A percentile compares a stretch with the other conserved stretches of the same genome.
Conservation (phyloP, 2,113 vertebrate species). For the Ochotona princeps region DNA sequence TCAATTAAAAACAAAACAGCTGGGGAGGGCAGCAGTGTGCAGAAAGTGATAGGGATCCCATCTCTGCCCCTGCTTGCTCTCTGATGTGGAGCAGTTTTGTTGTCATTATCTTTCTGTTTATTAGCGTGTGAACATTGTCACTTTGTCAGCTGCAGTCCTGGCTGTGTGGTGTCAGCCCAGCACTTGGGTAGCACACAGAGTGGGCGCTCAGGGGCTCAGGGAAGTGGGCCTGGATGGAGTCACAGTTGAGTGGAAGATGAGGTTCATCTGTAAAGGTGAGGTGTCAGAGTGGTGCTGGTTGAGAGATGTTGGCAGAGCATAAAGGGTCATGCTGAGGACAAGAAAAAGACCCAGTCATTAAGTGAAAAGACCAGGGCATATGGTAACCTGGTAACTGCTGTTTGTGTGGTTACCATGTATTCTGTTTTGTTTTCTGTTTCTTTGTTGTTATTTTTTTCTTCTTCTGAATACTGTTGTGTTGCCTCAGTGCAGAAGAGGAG, state of each 20-base stretch:
- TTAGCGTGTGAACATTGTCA: background rate
- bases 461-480: background rate
- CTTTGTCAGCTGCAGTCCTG: background rate
- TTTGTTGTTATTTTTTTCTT: background rate
- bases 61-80: background rate
- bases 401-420: background rate
- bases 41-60: background rate
- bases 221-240: no score
- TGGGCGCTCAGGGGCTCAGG: background rate
- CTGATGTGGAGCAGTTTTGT: background rate
- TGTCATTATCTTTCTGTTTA: background rate
- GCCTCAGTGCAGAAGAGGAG: background rate
- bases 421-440: background rate
- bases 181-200: accelerated
- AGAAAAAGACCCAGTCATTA: background rate
- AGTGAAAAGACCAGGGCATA: background rate
- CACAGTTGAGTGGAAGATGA: background rate
- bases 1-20: background rate
- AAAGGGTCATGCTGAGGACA: background rate
- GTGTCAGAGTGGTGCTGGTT: background rate
- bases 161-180: background rate
- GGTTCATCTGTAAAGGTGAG: background rate
- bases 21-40: background rate
- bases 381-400: background rate
- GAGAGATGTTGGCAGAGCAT: background rate